phyloP scores from a whole-genome alignment of 2,888 invertebrate genomes.

The Hipparchia semele region DNA sequence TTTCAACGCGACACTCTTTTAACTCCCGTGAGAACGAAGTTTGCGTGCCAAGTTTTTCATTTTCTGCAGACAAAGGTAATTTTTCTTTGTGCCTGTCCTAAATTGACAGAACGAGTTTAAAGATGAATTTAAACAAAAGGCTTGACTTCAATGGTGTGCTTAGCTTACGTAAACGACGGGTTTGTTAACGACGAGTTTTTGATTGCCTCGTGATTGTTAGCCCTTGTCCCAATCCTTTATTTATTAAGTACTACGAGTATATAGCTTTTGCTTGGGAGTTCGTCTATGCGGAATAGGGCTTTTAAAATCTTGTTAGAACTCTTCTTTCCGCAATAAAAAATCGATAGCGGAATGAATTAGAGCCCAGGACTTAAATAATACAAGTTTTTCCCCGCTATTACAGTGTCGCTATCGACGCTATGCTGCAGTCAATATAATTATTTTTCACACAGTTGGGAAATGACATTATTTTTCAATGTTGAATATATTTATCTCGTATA shows the following conservation, averaged over 20 bases:
- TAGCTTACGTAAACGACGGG: neutral
- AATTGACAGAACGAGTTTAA: constrained; percentile 35
- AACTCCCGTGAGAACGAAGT: neutral
- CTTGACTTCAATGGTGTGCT: neutral
- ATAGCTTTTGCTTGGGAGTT: neutral
- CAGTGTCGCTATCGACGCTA: neutral
- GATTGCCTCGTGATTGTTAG: constrained; percentile 2
- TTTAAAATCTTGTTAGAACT: too few relatives aligned
- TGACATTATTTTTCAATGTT: too few relatives aligned
- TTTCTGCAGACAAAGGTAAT: constrained; percentile 33
- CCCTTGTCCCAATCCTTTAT: neutral
- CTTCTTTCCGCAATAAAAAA: too few relatives aligned
- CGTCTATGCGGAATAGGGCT: too few relatives aligned
- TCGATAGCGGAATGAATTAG: too few relatives aligned
- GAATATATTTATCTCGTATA: too few relatives aligned
- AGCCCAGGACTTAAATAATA: neutral
- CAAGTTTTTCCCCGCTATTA: neutral
- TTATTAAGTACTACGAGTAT: neutral
- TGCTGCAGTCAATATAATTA: neutral
- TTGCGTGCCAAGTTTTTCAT: constrained; percentile 35
- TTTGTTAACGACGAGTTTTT: constrained; percentile 7
- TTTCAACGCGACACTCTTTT: neutral
- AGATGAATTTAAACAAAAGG: constrained; percentile 27
- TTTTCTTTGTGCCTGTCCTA: constrained; percentile 32
- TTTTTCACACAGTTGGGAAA: neutral